Evolutionary conservation across 1,140 invertebrate species (phyloP), one percentile per base, ranked within the genome.

Genomic region (Zaprionus capensis): DNA sequence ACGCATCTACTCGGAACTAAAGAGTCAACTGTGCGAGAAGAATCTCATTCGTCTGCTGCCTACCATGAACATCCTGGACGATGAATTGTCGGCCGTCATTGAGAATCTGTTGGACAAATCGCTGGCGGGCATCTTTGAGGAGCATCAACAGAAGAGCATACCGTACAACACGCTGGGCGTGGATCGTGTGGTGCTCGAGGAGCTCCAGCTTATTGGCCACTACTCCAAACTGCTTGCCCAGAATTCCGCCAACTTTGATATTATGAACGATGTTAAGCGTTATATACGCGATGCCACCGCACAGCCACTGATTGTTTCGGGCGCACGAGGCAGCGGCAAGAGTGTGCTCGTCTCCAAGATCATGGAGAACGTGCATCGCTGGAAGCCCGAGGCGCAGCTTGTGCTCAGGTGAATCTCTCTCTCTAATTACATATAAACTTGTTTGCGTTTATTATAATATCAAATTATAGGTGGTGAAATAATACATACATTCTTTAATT

Each of bases 301-400:
- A 1, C 81, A 91, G 41, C 96, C 96, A 0, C 92, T 97, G 59
- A 94, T 97, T 14, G 91, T 98, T n/a, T 95, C 96, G 71, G 97
- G 97, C 0, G 94, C 95, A 34, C 94, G 95, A 12, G 97, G 97
- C 20, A 96, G 96, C 92, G 97, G 97, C 1, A 97, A 97, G 93
- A 96, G 96, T 3, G 96, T 96, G 5, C 92, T 97, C 5, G 93
- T 97, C 7, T 96, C 96, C 3, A 94, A 96, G 78, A 94, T 96
- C 5, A 95, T 95, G 28, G 94, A 95, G 73, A 94, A 94, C 75
- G 95, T 93, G 91, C 95, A 94, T 83, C 94, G 93, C 75, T 97
- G 96, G 95, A 94, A 95, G 71, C 95, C 95, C 2, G 95, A 96
- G 79, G 93, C 88, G 1, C 85, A 87, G 36, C 82, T 93, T 0